These are phyloP conservation scores for Pongo abelii DNA, from an alignment of 2,113 vertebrate species.

Conservation along the genomic window DNA sequence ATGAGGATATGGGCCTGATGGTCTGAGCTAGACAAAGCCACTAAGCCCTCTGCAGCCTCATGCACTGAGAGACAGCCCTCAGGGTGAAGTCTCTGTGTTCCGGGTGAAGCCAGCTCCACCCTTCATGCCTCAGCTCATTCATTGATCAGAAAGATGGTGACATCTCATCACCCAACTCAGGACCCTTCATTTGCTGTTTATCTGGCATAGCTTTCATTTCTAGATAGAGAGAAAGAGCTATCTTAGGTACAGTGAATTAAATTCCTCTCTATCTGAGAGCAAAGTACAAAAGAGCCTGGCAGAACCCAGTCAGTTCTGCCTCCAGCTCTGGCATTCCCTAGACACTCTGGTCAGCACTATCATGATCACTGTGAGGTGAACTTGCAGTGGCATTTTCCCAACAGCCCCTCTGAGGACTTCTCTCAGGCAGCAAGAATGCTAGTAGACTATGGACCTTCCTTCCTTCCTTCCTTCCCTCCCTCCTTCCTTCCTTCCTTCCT, in stretches of 20 bases:
- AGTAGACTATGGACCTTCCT: background rate
- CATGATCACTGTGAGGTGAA: background rate
- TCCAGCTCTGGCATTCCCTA: background rate
- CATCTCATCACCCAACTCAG: background rate
- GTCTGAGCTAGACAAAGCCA: background rate
- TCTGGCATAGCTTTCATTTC: background rate
- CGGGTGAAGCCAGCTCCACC: background rate
- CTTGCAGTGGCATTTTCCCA: background rate
- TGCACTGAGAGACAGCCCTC: background rate
- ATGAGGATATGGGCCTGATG: background rate
- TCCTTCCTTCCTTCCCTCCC: fast-evolving
- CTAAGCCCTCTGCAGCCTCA: background rate
- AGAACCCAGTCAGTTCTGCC: background rate
- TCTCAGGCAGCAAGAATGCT: background rate
- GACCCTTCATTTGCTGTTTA: background rate
- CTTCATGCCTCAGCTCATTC: background rate
- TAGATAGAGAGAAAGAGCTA: background rate
- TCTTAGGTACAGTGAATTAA: background rate
- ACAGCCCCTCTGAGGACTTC: background rate
- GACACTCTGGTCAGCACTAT: background rate
- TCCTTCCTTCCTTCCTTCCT: fast-evolving
- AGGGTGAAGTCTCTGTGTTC: background rate
- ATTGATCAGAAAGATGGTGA: background rate
- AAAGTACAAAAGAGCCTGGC: background rate
- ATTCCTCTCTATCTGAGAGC: background rate